phyloP scores from a whole-genome alignment of 1,140 invertebrate species.

The Ceratina australensis region DNA sequence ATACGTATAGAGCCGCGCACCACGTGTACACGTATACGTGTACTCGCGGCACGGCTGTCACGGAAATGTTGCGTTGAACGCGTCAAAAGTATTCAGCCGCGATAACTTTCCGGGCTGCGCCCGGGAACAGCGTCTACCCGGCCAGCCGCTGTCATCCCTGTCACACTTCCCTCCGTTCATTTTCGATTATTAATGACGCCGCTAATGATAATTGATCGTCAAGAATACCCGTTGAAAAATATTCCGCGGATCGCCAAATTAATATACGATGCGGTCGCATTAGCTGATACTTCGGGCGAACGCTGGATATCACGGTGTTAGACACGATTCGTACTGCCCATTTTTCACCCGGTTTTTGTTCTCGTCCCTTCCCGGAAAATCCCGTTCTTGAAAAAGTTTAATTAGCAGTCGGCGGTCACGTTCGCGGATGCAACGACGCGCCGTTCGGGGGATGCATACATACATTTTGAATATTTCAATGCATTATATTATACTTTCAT shows the following conservation, averaged over 20 bases:
- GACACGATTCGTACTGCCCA: constrained; percentile 8
- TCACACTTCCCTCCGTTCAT: constrained; percentile 19
- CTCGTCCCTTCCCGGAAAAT: background rate
- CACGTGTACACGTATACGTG: too few relatives aligned
- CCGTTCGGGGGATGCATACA: too few relatives aligned
- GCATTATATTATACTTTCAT: too few relatives aligned
- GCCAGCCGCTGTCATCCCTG: constrained; percentile 32
- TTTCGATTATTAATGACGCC: constrained; percentile 57
- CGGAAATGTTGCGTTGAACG: constrained; percentile 33
- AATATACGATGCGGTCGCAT: constrained; percentile 18
- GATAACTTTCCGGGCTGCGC: constrained; percentile 41
- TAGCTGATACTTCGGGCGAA: constrained; percentile 3
- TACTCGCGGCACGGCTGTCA: constrained; percentile 21
- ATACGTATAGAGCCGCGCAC: too few relatives aligned
- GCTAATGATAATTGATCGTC: constrained; percentile 55
- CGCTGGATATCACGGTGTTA: background rate
- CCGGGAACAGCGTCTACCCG: constrained; percentile 39
- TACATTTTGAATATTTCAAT: too few relatives aligned
- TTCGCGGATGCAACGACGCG: too few relatives aligned
- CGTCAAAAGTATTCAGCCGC: constrained; percentile 54
- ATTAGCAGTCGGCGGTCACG: too few relatives aligned
- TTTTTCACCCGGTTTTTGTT: background rate
- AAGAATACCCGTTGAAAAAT: constrained; percentile 11
- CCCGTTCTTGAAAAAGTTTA: background rate
- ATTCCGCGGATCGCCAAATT: constrained; percentile 2